phyloP scores from a whole-genome alignment of 1,140 invertebrate species.

The Plutomurus gul region DNA sequence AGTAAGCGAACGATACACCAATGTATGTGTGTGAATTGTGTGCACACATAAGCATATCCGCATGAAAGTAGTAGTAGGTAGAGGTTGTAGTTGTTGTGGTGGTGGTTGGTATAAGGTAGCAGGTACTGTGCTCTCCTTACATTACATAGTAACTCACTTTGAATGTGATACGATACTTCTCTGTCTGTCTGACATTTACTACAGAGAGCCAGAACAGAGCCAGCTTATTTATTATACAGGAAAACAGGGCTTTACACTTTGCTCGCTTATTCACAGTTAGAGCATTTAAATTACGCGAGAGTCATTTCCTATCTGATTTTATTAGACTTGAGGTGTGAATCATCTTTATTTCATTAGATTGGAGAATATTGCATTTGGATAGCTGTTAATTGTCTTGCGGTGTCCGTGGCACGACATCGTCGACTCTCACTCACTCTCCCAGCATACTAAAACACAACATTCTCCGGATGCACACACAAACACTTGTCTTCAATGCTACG shows the following conservation, averaged over 20 bases:
- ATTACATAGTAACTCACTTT: too few species aligned
- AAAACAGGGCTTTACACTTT: slow-evolving; percentile 13
- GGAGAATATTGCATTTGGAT: slow-evolving; percentile 10
- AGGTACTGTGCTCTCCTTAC: not conserved
- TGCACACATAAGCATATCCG: not conserved
- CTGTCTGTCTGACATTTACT: slow-evolving; percentile 12
- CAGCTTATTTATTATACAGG: slow-evolving; percentile 20
- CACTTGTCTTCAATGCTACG: too few species aligned
- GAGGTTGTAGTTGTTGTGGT: not conserved
- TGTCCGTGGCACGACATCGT: too few species aligned
- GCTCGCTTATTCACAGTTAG: not conserved
- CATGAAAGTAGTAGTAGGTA: not conserved
- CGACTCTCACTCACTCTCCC: too few species aligned
- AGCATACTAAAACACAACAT: too few species aligned
- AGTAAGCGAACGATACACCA: too few species aligned
- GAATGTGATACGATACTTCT: too few species aligned
- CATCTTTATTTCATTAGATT: slow-evolving; percentile 28
- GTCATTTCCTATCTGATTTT: slow-evolving; percentile 24
- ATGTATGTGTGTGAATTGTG: too few species aligned
- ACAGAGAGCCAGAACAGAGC: not conserved
- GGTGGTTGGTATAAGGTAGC: not conserved
- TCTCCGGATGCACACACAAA: too few species aligned
- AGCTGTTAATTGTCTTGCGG: not conserved
- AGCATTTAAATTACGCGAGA: slow-evolving; percentile 3
- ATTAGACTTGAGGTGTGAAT: slow-evolving; percentile 16